Base-by-base conservation (phyloP, 2,888 invertebrate species). In the Habroteleia sp. region DNA sequence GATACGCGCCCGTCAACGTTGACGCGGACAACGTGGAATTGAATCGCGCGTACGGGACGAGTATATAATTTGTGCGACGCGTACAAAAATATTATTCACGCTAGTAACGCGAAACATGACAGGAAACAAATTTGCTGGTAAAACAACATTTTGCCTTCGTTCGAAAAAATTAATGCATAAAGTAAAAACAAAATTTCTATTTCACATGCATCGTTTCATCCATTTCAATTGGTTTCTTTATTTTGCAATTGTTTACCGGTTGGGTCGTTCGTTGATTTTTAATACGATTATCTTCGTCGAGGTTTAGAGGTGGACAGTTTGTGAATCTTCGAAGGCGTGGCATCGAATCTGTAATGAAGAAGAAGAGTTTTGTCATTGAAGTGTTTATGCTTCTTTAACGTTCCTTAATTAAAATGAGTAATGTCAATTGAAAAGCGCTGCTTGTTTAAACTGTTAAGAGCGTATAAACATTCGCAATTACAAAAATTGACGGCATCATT, bases 1-100 rank as follows among this genome's bases (percentile, higher is more conserved):
- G 79, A 76, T 80, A 78, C 76, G 80, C 78, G 79, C 80, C 77
- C 80, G 79, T 82, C 74, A 68, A 68, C 74, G 50, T 35, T 71
- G 71, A 66, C 74, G 27, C 74, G 56, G 62, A 52, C 69, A 71
- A 63, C 60, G 58, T 72, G 52, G 65, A 77, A 72, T 74, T 58
- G 65, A 77, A 77, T 77, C 62, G 66, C 52, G 65, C 62, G 65
- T 42, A 62, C 74, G 37, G 58, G 41, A 62, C 76, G 65, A 69
- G 71, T 77, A 71, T 74, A 56, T 69, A 69, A 74, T 74, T 74
- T 74, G 46, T 50, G 6, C 56, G 58, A 48, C 68, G 62, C 39
- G 52, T 37, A 68, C 48, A 50, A 58, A 66, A 69, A 69, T 69
- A 74, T 68, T 68, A 62, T 66, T 35, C 58, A 39, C 68, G 16